These are phyloP conservation scores for Sisor rabdophorus DNA, from an alignment of 2,113 vertebrate species.

Conservation along the genomic window DNA sequence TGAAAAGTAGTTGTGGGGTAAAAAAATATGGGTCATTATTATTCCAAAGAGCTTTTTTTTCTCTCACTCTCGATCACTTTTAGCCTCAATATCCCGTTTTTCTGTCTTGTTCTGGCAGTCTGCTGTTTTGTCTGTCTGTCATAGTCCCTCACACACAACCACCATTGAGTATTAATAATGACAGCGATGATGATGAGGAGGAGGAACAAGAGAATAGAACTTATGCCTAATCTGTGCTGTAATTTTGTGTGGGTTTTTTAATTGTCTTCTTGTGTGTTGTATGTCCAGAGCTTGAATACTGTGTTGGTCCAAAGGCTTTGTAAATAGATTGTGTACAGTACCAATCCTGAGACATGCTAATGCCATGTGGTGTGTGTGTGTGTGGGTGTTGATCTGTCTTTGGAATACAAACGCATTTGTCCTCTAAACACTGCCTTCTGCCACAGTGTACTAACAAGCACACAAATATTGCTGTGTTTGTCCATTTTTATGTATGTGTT, in stretches of 20 bases:
- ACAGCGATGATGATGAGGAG: background rate
- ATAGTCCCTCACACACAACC: background rate
- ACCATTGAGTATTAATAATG: conserved; percentile 1
- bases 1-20: background rate
- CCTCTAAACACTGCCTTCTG: conserved; percentile 39
- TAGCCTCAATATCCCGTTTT: background rate
- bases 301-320: conserved; percentile 41
- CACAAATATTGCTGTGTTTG: background rate
- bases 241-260: background rate
- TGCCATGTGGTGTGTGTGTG: conserved; percentile 12
- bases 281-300: conserved; percentile 37
- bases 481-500: background rate
- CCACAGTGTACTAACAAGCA: conserved; percentile 17
- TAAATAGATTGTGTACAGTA: conserved; percentile 49
- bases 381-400: conserved; percentile 20
- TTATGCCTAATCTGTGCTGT: conserved; percentile 23
- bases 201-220: background rate
- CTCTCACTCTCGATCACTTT: background rate
- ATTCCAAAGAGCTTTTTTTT: background rate
- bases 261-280: conserved; percentile 18
- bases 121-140: too few species aligned
- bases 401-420: conserved; percentile 37
- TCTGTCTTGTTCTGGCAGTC: too few species aligned
- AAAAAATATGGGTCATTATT: background rate
- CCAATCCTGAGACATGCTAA: conserved; percentile 12